Evolutionary conservation across 2,113 vertebrate species (phyloP).

Genomic region (Tympanuchus pallidicinctus): DNA sequence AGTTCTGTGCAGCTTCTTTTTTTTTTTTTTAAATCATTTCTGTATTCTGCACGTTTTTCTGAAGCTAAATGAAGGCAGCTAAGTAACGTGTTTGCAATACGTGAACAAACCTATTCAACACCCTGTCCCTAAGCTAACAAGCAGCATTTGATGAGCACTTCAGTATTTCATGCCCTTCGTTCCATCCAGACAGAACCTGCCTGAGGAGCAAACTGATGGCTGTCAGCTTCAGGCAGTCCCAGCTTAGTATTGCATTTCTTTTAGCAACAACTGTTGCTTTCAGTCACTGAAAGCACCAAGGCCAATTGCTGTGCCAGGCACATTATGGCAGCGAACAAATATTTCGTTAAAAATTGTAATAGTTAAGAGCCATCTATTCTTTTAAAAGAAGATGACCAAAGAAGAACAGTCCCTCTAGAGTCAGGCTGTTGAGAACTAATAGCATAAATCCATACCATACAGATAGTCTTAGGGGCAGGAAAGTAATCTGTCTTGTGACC

Average conservation of each 20-base stretch:
- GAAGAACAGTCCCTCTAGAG: neutral
- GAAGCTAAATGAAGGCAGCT: neutral
- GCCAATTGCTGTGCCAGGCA: neutral
- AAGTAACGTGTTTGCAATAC: rapidly evolving
- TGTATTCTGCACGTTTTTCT: neutral
- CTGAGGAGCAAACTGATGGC: neutral
- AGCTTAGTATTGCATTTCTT: neutral
- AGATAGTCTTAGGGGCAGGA: neutral
- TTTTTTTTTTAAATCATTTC: neutral
- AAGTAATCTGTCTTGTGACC: neutral
- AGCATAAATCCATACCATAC: neutral
- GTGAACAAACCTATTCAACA: neutral
- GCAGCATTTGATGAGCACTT: neutral
- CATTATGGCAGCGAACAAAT: neutral
- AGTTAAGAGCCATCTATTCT: neutral
- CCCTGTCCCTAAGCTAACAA: neutral
- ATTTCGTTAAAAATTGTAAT: neutral
- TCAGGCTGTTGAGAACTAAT: neutral
- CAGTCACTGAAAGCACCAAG: neutral
- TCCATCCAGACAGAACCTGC: neutral
- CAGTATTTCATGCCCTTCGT: neutral
- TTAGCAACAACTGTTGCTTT: neutral
- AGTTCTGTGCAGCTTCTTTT: neutral
- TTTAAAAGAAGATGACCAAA: neutral
- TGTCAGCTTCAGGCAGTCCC: neutral